Conservation (phyloP, 2,113 vertebrate genomes). For the Dipodomys ordii region DNA sequence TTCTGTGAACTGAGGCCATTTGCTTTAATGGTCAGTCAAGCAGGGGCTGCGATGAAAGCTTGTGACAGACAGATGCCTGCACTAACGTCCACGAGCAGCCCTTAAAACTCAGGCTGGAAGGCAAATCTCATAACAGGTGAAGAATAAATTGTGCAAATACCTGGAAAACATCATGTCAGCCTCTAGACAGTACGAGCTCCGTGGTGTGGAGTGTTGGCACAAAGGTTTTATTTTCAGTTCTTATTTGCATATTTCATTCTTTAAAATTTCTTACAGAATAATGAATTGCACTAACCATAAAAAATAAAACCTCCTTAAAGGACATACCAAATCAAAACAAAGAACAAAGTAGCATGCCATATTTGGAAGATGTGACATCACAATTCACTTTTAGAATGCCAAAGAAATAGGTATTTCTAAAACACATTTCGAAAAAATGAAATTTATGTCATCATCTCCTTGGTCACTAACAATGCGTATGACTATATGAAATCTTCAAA, state of each 20-base stretch:
- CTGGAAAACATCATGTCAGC: neutral
- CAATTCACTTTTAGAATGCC: neutral
- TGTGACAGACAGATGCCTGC: neutral
- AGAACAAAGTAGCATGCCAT: neutral
- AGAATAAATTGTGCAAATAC: slow-evolving; percentile 43
- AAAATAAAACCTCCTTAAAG: neutral
- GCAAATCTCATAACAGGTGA: slow-evolving; percentile 4
- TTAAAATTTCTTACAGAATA: neutral
- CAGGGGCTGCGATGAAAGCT: neutral
- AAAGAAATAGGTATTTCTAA: neutral
- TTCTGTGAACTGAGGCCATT: neutral
- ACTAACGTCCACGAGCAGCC: neutral
- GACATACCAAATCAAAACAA: neutral
- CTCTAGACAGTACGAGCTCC: neutral
- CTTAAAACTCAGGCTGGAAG: neutral
- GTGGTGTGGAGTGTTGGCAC: neutral
- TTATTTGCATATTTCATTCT: neutral
- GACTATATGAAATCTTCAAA: neutral
- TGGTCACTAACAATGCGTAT: neutral
- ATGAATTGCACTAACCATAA: neutral
- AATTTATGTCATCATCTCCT: neutral
- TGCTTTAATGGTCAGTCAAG: neutral
- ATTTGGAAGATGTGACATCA: neutral
- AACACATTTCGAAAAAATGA: neutral
- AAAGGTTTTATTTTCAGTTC: neutral